Conservation (phyloP, 30 jellyfish, hydroid and myxozoan genomes). For the Pelagia noctiluca region DNA sequence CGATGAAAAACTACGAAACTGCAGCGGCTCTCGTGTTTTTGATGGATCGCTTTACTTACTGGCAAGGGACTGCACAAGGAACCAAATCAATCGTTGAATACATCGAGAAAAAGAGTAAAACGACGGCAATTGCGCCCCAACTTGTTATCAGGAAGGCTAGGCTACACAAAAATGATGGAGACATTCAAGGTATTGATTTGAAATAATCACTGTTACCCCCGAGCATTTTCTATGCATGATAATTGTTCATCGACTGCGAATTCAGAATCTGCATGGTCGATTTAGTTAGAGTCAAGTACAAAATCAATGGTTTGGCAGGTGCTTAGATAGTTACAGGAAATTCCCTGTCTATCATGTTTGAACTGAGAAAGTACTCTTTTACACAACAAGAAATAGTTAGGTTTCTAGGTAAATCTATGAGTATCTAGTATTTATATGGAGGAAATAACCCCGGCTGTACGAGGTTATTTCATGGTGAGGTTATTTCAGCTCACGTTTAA, state of each 20-base stretch:
- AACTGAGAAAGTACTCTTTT: too few relatives aligned
- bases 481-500: too few relatives aligned
- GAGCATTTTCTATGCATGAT: too few relatives aligned
- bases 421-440: too few relatives aligned
- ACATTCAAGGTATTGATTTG: conserved; percentile 60
- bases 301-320: not conserved
- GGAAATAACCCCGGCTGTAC: too few relatives aligned
- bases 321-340: not conserved
- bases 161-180: conserved; percentile 61
- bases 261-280: not conserved
- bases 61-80: conserved; percentile 68
- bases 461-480: too few relatives aligned
- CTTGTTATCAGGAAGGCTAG: conserved; percentile 70
- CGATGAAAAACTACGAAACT: conserved; percentile 33
- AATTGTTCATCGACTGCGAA: too few relatives aligned
- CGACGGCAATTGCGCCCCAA: conserved; percentile 65
- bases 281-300: not conserved
- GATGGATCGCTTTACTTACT: conserved; percentile 65
- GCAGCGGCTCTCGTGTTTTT: conserved; percentile 54
- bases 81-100: conserved; percentile 36
- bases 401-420: too few relatives aligned
- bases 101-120: conserved; percentile 39
- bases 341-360: not conserved
- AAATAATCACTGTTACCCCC: not conserved
- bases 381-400: too few relatives aligned